Evolutionary conservation across 1,140 invertebrate species (phyloP).

Genomic region (Rhyacophila brunnea): DNA sequence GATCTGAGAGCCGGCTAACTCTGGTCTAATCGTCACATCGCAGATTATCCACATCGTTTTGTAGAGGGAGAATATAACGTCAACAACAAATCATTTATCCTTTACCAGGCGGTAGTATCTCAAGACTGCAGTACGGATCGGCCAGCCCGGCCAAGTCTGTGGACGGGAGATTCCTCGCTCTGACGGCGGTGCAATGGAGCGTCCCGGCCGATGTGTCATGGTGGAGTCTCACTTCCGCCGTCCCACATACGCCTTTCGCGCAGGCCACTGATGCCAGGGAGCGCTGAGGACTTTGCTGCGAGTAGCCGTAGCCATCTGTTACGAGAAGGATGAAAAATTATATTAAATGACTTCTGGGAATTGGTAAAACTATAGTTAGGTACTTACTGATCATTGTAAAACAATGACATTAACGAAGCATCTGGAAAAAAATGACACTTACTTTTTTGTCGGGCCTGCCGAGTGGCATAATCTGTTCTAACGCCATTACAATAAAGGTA

Average conservation of each 20-base stretch:
- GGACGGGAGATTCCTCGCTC: constrained; percentile 72
- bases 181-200: constrained; percentile 75
- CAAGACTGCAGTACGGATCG: constrained; percentile 89
- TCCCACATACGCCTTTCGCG: constrained; percentile 11
- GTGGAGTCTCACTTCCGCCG: constrained; percentile 26
- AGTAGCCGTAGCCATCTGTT: constrained; percentile 3
- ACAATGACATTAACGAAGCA: no score
- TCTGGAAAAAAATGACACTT: no score
- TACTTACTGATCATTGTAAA: no score
- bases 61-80: no score
- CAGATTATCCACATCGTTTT: no score
- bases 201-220: constrained; percentile 58
- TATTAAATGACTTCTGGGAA: background rate
- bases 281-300: background rate
- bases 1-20: no score
- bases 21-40: no score
- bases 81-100: no score
- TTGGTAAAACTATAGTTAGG: no score
- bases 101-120: constrained; percentile 73
- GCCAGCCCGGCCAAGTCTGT: constrained; percentile 90
- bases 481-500: no score
- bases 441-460: no score
- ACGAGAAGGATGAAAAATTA: background rate
- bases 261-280: background rate
- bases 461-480: no score